These are phyloP conservation scores for Phaedon cochleariae DNA, from an alignment of 2,888 invertebrate species.

Conservation along the genomic window DNA sequence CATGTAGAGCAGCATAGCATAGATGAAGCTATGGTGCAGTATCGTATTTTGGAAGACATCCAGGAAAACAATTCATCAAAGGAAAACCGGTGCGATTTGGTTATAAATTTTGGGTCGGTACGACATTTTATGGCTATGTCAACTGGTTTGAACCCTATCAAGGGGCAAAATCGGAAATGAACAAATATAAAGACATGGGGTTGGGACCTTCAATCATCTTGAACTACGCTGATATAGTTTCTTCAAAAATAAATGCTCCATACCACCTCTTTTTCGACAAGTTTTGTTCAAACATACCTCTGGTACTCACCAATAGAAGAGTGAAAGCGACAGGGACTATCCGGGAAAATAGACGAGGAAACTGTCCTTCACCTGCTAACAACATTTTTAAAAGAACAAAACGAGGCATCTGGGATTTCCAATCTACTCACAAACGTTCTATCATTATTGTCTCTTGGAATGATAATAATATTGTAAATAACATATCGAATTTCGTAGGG, in stretches of 20 bases:
- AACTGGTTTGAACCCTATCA: constrained; percentile 5
- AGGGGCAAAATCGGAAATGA: not conserved
- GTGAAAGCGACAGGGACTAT: constrained; percentile 17
- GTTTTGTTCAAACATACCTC: constrained; percentile 10
- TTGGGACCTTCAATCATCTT: constrained; percentile 2
- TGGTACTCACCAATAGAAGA: constrained; percentile 12
- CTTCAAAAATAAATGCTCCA: constrained; percentile 11
- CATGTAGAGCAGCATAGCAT: constrained; percentile 11
- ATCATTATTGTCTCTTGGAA: constrained; percentile 22
- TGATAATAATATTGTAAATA: constrained; percentile 28
- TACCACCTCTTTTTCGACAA: constrained; percentile 14
- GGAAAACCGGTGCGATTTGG: no score
- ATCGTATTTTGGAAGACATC: constrained; percentile 3
- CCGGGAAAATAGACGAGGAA: constrained; percentile 10
- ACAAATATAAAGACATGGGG: not conserved
- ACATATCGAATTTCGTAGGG: constrained; percentile 18
- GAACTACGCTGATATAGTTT: constrained; percentile 14
- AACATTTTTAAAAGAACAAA: constrained; percentile 20
- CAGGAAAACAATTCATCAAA: not conserved
- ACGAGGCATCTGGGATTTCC: constrained; percentile 20
- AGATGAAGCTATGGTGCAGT: constrained; percentile 1
- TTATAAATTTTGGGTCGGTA: no score
- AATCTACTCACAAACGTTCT: constrained; percentile 19
- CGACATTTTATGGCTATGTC: not conserved
- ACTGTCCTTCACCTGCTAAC: constrained; percentile 1